These are phyloP conservation scores for Belgica antarctica DNA, from an alignment of 2,888 invertebrate species.

Conservation along the genomic window DNA sequence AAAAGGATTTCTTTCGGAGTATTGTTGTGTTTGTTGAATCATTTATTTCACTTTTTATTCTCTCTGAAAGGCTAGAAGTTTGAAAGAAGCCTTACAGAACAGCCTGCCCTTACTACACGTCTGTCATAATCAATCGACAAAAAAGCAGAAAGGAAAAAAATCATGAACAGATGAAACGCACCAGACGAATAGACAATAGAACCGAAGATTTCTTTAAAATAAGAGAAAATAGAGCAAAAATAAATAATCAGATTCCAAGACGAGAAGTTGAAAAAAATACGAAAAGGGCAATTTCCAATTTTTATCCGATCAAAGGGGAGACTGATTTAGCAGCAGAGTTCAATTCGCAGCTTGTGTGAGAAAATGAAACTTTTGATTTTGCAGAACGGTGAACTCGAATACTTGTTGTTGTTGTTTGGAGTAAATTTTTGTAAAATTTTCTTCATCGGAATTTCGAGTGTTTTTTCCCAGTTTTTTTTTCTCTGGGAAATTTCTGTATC, in stretches of 20 bases:
- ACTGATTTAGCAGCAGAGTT: constrained; percentile 16
- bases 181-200: constrained; percentile 24
- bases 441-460: no score
- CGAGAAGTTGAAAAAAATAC: neutral
- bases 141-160: no score
- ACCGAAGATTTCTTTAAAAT: constrained; percentile 11
- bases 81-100: neutral
- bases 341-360: constrained; percentile 31
- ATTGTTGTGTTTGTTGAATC: constrained; percentile 42
- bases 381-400: neutral
- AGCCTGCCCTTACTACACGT: neutral
- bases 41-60: constrained; percentile 38
- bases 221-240: constrained; percentile 43
- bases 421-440: constrained; percentile 8
- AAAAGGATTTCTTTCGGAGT: constrained; percentile 37
- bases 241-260: constrained; percentile 43
- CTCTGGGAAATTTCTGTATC: neutral
- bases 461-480: neutral
- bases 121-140: constrained; percentile 23
- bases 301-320: constrained; percentile 37
- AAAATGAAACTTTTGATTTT: neutral
- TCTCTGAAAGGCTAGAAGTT: neutral
- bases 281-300: constrained; percentile 28
- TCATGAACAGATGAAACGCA: constrained; percentile 17
- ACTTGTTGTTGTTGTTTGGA: neutral